Evolutionary conservation across 2,888 invertebrate genomes (phyloP), one percentile per base, ranked within the genome.

Genomic region (Spicauda simplicius): DNA sequence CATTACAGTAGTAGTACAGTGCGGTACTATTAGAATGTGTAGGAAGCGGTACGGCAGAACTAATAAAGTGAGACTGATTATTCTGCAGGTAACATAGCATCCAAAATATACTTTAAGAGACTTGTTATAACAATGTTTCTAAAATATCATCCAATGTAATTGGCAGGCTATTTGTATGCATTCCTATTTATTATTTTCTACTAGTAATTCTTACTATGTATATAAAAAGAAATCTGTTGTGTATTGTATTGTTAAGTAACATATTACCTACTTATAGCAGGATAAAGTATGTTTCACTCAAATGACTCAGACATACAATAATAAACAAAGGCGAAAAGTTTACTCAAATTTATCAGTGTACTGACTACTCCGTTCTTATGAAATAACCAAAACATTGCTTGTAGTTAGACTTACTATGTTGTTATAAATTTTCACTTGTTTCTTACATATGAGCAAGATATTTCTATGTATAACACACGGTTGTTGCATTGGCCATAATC

Each of bases 231-330:
- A 25, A 25, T 4, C 25, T 25, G 33, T 19, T 11, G 41, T 48
- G 55, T 16, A 7, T 16, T 48, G 5, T 16, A 14, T 5, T 53
- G 68, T 70, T 74, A 75, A 75, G 74, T 76, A n/a, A n/a, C n/a
- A n/a, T 72, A 74, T 69, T 64, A 64, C 20, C 53, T 45, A 54
- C n/a, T 11, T 54, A 8, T 19, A 14, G n/a, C 16, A 11, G 11
- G 54, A 30, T 57, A 45, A 52, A 19, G 19, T 41, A 41, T 37
- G 57, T 8, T 19, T 14, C 6, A 41, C 37, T 57, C 19, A 67
- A 60, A 61, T 79, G 80, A 80, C 68, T 80, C 76, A 80, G 68
- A 55, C 45, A 72, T 71, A 72, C 70, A 73, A 75, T 55, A 33
- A 30, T n/a, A 78, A 79, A 76, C 75, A 77, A 76, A 74, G 73